Base-by-base conservation (phyloP, 2,888 invertebrate species). In the Troglohyphantes excavatus region DNA sequence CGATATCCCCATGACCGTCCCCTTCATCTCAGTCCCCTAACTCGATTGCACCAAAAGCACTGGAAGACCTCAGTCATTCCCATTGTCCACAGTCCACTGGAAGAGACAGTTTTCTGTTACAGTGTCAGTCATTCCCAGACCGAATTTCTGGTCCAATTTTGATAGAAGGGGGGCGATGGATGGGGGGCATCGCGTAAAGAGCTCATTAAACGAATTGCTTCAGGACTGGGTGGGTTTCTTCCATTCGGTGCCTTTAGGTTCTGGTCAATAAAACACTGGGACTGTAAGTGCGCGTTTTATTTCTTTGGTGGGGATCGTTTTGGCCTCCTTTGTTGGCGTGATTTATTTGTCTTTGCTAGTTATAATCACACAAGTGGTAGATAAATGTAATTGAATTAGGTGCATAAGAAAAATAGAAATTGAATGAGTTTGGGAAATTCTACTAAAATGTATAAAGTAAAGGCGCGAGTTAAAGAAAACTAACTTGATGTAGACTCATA, bases 31-130 rank as follows among this genome's bases (percentile, higher is more conserved):
- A n/a, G n/a, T 29, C 43, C 21, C 61, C 23, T 86, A 86, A 86
- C 78, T 86, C 68, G 53, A 86, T 86, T 86, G 5, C 2, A 61
- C 39, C 27, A 21, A 63, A 39, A 39, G 39, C 13, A 13, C 13
- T 39, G 39, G 85, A 76, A 43, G 67, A 70, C 59, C 63, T 33
- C 33, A 26, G 43, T 19, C 59, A 39, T 78, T 78, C 21, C 29
- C 65, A 43, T 79, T 68, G 67, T 46, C 68, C 76, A 53, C 59
- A 39, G 53, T 72, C 63, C 63, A 67, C 19, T 53, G 39, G 61
- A 59, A 61, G 19, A 43, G 76, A 68, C 78, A 68, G 76, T 86
- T 86, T 78, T 76, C 76, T 53, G 85, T 86, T 86, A 86, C 85
- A 21, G 67, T 53, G 76, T 73, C 83, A 72, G 23, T 63, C 39